Base-by-base conservation (phyloP, 1,140 invertebrate genomes). In the Sminthurinus signatus region DNA sequence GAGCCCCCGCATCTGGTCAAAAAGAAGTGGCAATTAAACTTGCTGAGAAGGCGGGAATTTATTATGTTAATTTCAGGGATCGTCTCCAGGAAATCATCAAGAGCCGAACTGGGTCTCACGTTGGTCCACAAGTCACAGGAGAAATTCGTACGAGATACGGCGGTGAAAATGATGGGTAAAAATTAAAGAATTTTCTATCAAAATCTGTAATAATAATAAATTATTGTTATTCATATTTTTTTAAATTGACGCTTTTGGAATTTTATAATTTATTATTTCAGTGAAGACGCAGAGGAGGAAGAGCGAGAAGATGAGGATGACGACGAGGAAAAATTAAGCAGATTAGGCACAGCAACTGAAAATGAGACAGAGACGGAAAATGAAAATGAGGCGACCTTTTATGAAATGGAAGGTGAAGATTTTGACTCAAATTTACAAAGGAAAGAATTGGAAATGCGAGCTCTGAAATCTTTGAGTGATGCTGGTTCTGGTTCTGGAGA, bases 51-150 rank as follows among this genome's bases (percentile, higher is more conserved):
- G 52, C 44, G 23, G 50, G 52, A 5, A 46, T 68, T 25, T 68
- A 60, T 39, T 68, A 50, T 27, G 21, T 71, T 32, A 67, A 71
- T 39, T 71, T 71, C 48, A 54, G 69, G 10, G 23, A 67, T 21
- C 19, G 69, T 12, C 42, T 71, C 0, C 69, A 68, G 10, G 65
- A 68, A 46, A n/a, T 71, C 12, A 36, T 68, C 0, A 62, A 62
- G 44, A 60, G 62, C 14, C 39, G 59, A 27, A 19, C 58, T 27
- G 65, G 59, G 32, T 31, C 8, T 27, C 46, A 67, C 10, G 57
- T 71, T 36, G 69, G 69, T 2, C 69, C 65, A 2, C n/a, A 23
- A 3, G 17, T 23, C 1, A 58, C 62, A 4, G 62, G 54, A 14
- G 17, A n/a, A 2, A 58, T 64, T 29, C n/a, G n/a, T n/a, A n/a